Conservation (phyloP, 2,113 vertebrate species). For the Prochilodus magdalenae region DNA sequence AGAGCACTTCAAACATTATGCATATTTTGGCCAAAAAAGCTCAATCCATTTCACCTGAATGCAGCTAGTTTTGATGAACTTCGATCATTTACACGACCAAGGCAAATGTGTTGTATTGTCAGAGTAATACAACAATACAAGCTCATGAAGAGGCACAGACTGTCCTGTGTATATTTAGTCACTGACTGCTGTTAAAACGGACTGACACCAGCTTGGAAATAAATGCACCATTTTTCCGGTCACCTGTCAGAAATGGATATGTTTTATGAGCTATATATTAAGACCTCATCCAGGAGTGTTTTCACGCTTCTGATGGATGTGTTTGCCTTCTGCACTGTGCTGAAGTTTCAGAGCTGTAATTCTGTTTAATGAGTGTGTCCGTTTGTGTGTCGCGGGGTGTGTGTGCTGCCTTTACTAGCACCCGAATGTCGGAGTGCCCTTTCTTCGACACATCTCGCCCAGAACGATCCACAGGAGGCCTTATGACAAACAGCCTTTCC, state of each 20-base stretch:
- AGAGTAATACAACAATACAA: neutral
- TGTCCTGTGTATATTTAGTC: neutral
- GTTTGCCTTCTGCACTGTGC: constrained; percentile 47
- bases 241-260: constrained; percentile 33
- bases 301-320: constrained; percentile 61
- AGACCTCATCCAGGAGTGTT: constrained; percentile 34
- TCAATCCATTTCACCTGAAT: no score
- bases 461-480: constrained; percentile 60
- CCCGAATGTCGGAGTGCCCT: neutral
- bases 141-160: no score
- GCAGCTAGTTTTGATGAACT: no score
- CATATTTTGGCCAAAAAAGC: no score
- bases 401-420: constrained; percentile 21
- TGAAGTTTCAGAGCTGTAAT: constrained; percentile 66
- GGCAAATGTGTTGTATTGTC: neutral
- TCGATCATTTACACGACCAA: no score
- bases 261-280: constrained; percentile 33
- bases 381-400: neutral
- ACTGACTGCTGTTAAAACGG: neutral
- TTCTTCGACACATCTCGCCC: constrained; percentile 19
- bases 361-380: constrained; percentile 63
- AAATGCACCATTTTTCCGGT: constrained; percentile 20
- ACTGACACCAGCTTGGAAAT: constrained; percentile 24
- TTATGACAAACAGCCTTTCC: constrained; percentile 62
- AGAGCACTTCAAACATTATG: no score